phyloP scores from a whole-genome alignment of 2,888 invertebrate genomes.

The Leptarthrus brevirostris region DNA sequence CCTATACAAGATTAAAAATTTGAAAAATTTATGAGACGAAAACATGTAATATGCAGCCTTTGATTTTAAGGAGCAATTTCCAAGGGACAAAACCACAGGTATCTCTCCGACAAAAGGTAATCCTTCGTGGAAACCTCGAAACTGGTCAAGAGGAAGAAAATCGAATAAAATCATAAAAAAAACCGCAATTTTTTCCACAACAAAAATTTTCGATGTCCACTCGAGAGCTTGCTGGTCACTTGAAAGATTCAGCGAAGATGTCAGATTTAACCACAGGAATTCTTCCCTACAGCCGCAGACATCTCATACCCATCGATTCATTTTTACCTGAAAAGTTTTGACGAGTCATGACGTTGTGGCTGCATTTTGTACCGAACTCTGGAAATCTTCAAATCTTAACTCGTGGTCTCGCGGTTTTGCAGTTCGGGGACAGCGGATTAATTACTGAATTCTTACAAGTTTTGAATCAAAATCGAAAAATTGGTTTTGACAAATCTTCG shows the following conservation, averaged over 20 bases:
- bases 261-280: not conserved
- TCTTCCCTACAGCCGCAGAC: not conserved
- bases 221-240: not conserved
- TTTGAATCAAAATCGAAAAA: too few species aligned
- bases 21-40: not conserved
- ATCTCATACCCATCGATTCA: constrained; percentile 7
- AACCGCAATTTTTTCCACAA: constrained; percentile 4
- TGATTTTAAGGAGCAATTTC: not conserved
- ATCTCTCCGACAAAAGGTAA: not conserved
- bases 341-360: not conserved
- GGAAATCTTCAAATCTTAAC: not conserved
- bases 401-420: not conserved
- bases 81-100: constrained; percentile 3
- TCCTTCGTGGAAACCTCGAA: constrained; percentile 11
- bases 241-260: constrained; percentile 13
- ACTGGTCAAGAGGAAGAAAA: constrained; percentile 1
- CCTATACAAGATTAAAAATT: not conserved
- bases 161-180: not conserved
- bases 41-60: not conserved
- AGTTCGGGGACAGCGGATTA: not conserved
- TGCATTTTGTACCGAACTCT: not conserved
- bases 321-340: not conserved
- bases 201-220: not conserved
- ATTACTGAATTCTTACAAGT: not conserved
- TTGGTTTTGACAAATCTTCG: too few species aligned